These are phyloP conservation scores for Trachelus iudaicus DNA, from an alignment of 2,888 invertebrate genomes.

Conservation along the genomic window DNA sequence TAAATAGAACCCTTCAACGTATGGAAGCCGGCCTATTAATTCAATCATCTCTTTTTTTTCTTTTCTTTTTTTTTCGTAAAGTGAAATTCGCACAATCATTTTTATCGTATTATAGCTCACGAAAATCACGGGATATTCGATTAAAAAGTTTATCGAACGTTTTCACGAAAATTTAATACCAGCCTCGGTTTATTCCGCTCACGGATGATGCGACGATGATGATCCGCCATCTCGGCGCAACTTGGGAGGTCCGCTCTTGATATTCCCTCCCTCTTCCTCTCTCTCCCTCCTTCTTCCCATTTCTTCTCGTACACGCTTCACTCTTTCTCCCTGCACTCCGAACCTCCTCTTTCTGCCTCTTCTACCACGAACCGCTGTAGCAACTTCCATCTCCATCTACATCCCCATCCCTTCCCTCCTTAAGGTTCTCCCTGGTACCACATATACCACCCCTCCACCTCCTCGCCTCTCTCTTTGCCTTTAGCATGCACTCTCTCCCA, in stretches of 20 bases:
- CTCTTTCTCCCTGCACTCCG: constrained; percentile 10
- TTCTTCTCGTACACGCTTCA: constrained; percentile 32
- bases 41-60: background rate
- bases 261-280: constrained; percentile 51
- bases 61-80: background rate
- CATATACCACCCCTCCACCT: constrained; percentile 21
- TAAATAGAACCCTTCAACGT: background rate
- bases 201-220: constrained; percentile 64
- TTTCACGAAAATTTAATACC: constrained; percentile 25
- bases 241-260: constrained; percentile 67
- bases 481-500: constrained; percentile 30
- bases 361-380: background rate
- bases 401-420: constrained; percentile 20
- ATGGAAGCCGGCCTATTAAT: background rate
- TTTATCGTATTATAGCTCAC: background rate
- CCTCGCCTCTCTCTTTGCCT: constrained; percentile 23
- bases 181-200: constrained; percentile 53
- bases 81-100: background rate
- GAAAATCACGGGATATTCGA: constrained; percentile 9
- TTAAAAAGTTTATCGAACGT: constrained; percentile 4
- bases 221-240: constrained; percentile 65
- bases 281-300: constrained; percentile 50
- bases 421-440: constrained; percentile 24
- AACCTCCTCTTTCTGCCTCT: constrained; percentile 11
- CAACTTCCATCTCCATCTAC: constrained; percentile 22